These are phyloP conservation scores for Trichonephila clavata DNA, from an alignment of 1,140 invertebrate genomes.

Conservation along the genomic window DNA sequence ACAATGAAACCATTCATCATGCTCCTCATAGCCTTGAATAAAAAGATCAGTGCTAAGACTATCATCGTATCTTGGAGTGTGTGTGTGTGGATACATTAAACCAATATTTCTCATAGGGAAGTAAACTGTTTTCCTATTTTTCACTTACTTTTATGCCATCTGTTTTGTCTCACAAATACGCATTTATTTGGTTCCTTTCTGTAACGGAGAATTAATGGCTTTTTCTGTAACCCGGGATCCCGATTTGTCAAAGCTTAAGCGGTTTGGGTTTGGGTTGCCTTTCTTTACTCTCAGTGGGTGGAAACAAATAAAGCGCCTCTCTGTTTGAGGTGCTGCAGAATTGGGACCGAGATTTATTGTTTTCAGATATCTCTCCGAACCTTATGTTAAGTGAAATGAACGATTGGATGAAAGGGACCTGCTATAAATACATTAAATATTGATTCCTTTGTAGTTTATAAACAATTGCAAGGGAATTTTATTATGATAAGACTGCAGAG, in stretches of 20 bases:
- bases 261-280: conserved; percentile 15
- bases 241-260: conserved; percentile 52
- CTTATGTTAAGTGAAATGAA: too few relatives aligned
- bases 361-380: too few relatives aligned
- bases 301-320: background rate
- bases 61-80: conserved; percentile 32
- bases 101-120: conserved; percentile 49
- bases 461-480: too few relatives aligned
- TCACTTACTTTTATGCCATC: conserved; percentile 52
- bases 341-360: background rate
- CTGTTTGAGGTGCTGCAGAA: background rate
- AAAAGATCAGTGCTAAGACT: conserved; percentile 8
- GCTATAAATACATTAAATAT: too few relatives aligned
- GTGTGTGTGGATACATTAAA: conserved; percentile 62
- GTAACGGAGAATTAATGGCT: conserved; percentile 36
- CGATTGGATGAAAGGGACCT: too few relatives aligned
- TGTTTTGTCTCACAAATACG: conserved; percentile 66
- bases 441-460: too few relatives aligned
- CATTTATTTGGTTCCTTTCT: conserved; percentile 47
- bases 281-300: background rate
- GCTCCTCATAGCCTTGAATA: conserved; percentile 21
- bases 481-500: too few relatives aligned
- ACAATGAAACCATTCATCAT: conserved; percentile 40
- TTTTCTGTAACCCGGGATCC: conserved; percentile 36
- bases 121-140: conserved; percentile 41